Base-by-base conservation (phyloP, 2,888 invertebrate species). In the Conistra vaccinii region DNA sequence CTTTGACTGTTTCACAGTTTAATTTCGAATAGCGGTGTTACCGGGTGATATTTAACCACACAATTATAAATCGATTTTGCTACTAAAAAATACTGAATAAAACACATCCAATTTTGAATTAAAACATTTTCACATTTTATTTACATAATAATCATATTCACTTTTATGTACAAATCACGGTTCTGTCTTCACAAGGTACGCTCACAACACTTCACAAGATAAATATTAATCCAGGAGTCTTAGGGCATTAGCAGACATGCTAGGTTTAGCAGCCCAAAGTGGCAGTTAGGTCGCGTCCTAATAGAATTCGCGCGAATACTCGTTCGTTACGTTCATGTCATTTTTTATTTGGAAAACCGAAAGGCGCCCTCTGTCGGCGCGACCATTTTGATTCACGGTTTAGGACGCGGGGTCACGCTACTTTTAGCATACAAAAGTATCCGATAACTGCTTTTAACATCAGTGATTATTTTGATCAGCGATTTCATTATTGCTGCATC, bases 101-200 rank as follows among this genome's bases (percentile, higher is more conserved):
- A 85, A 81, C 55, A 26, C 57, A 7, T 12, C 20, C 17, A 62
- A 32, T 26, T 60, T 48, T 71, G 67, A 70, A 72, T 69, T 63
- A 71, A 68, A 71, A 66, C 81, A 73, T 61, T 35, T 70, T 85
- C 78, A 73, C 83, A 71, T 71, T 83, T 81, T 83, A 83, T 83
- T 85, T 83, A 83, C 83, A 82, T 67, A 42, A 42, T 42, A 70
- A 69, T 62, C 66, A 80, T 55, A 48, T 74, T 79, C 69, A 85
- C 82, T 75, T 75, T 42, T 77, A 85, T 82, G 55, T 76, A 82
- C 85, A 82, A 35, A 55, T 80, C 65, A 66, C 57, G 26, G 7
- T 63, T 67, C 26, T 42, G 23, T 57, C 53, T 73, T 80, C 71
- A 58, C 61, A 32, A 35, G 20, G 23, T n/a, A 73, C 71, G 61